Base-by-base conservation (phyloP, 2,888 invertebrate genomes). In the Graphium colonna region DNA sequence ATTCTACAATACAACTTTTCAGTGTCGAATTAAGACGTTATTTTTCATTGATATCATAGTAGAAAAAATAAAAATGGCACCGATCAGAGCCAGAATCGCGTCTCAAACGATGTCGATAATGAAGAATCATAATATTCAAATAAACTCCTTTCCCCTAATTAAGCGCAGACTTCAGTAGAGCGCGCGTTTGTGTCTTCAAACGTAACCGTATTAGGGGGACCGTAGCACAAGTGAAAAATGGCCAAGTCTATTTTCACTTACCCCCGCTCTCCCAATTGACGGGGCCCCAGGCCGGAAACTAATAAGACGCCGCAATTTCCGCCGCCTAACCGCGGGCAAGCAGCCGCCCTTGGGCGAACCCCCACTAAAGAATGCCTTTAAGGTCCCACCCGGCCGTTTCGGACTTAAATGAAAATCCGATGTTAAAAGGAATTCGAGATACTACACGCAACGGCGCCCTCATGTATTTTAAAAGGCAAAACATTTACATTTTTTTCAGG, bases 231-330 rank as follows among this genome's bases (percentile, higher is more conserved):
- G 56, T 60, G 58, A 62, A 61, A 66, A 63, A 63, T 60, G 60
- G 57, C 50, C 71, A 65, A 74, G 72, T 75, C 67, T 62, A 75
- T 77, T 79, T 75, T 74, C 60, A 60, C 63, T 62, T 62, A 62
- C 65, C 60, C 68, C 64, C 68, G 68, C 74, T 71, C 74, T 78
- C 38, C 77, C 79, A 82, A 83, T 83, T 74, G 79, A 64, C 61
- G 54, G 62, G 67, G 58, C 64, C 61, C 60, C 59, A 62, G 65
- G 58, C 77, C 79, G 82, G 84, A 84, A 82, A 75, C 75, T 82
- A 82, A 86, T 86, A 85, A 86, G 80, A 64, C 67, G 55, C 73
- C 79, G 83, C 84, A 87, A 87, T 87, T 82, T 87, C 87, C 87
- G 80, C 73, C 73, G 66, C 64, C 68, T 67, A 65, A 64, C 65